Evolutionary conservation across 2,888 invertebrate genomes (phyloP).

Genomic region (Miltochrista miniata): DNA sequence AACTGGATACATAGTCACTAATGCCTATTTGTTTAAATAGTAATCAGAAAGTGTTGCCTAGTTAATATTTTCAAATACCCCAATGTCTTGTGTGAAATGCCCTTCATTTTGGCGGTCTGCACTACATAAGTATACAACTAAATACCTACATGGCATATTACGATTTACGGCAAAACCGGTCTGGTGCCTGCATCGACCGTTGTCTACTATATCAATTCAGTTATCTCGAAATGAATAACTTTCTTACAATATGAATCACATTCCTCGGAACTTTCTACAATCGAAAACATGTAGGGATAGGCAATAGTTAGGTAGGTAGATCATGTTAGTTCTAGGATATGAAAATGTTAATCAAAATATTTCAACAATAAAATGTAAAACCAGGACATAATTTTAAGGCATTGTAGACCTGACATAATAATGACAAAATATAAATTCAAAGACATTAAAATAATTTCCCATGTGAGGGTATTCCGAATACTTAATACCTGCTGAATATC

Average conservation of each 20-base stretch:
- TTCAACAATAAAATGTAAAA: not conserved
- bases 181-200: conserved; percentile 57
- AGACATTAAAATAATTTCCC: conserved; percentile 7
- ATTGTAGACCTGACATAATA: conserved; percentile 24
- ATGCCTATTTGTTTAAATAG: too few species aligned
- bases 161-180: conserved; percentile 77
- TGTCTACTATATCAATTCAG: conserved; percentile 65
- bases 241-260: conserved; percentile 71
- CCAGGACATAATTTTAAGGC: conserved; percentile 5
- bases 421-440: conserved; percentile 13
- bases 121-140: conserved; percentile 35
- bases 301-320: conserved; percentile 1
- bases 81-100: conserved; percentile 34
- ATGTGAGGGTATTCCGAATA: conserved; percentile 28
- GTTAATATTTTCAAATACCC: too few species aligned
- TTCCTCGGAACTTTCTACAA: conserved; percentile 43
- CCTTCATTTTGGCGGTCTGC: conserved; percentile 60
- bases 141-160: conserved; percentile 44
- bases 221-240: conserved; percentile 66
- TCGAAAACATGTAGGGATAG: conserved; percentile 15
- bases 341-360: conserved; percentile 4
- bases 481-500: conserved; percentile 42
- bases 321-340: not conserved
- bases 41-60: too few species aligned
- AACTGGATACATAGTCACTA: too few species aligned